These are phyloP conservation scores for Lineus longissimus DNA, from an alignment of 1,140 invertebrate genomes.

Conservation along the genomic window DNA sequence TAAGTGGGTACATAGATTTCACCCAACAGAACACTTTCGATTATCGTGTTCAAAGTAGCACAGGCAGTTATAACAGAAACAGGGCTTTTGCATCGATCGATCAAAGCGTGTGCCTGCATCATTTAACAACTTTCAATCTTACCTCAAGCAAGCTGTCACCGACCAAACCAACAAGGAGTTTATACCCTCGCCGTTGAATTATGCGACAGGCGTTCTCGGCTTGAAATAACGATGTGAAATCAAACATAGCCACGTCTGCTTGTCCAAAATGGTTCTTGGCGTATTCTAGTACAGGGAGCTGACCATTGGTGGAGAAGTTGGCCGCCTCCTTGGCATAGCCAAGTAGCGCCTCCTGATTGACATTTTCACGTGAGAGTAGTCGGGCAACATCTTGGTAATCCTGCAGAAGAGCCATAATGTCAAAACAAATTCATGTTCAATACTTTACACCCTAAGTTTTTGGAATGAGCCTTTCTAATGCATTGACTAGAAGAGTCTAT, in stretches of 20 bases:
- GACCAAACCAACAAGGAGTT: constrained; percentile 81
- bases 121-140: too few species aligned
- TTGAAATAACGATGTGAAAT: constrained; percentile 98
- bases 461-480: too few species aligned
- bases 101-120: too few species aligned
- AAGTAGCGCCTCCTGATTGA: constrained; percentile 73
- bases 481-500: too few species aligned
- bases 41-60: too few species aligned
- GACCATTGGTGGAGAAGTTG: constrained; percentile 89
- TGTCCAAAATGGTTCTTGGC: constrained; percentile 97
- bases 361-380: constrained; percentile 82
- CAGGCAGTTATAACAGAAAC: too few species aligned
- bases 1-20: too few species aligned
- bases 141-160: constrained; percentile 94
- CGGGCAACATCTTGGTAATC: constrained; percentile 86
- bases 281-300: constrained; percentile 86
- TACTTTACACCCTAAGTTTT: too few species aligned
- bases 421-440: too few species aligned
- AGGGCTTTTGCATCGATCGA: too few species aligned
- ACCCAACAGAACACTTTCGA: too few species aligned
- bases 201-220: constrained; percentile 88
- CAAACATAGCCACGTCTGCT: constrained; percentile 98
- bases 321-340: constrained; percentile 94
- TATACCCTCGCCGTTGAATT: constrained; percentile 72
- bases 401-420: constrained; percentile 54